Evolutionary conservation across 2,113 vertebrate genomes (phyloP).

Genomic region (Oncorhynchus tshawytscha): DNA sequence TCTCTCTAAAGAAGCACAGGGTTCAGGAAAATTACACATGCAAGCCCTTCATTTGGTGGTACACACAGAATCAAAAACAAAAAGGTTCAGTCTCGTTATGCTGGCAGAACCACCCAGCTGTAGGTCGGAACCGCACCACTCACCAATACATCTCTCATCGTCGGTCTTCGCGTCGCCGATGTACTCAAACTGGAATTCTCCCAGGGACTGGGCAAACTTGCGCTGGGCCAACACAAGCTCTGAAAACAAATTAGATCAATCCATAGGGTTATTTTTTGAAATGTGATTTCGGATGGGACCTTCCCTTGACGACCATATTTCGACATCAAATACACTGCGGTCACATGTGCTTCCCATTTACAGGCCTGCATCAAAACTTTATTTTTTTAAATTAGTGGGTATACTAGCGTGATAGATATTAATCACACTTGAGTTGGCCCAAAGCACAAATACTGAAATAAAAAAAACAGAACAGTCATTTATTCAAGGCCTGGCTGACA

Average conservation of each 20-base stretch:
- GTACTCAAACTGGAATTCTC: conserved; percentile 96
- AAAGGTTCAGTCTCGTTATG: conserved; percentile 21
- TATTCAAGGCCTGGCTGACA: background rate
- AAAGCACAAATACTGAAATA: no score
- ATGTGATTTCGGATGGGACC: no score
- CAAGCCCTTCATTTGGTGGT: conserved; percentile 9
- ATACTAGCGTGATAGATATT: no score
- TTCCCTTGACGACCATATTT: no score
- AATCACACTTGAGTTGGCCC: no score
- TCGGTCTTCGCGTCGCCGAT: conserved; percentile 97
- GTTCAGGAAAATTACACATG: background rate
- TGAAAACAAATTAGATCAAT: conserved; percentile 43
- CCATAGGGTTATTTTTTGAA: no score
- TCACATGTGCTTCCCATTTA: no score
- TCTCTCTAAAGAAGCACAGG: background rate
- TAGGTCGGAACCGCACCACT: conserved; percentile 44
- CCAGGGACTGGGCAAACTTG: conserved; percentile 92
- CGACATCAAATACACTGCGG: no score
- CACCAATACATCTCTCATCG: conserved; percentile 93
- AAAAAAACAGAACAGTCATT: no score
- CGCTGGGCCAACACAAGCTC: conserved; percentile 89
- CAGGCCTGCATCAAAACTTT: no score
- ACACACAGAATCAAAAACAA: conserved; percentile 4
- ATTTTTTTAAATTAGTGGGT: no score
- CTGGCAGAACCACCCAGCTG: conserved; percentile 14